A percentile compares a stretch with the other conserved stretches of the same genome.
Conservation (phyloP, 2,113 vertebrate species). For the Phainopepla nitens region DNA sequence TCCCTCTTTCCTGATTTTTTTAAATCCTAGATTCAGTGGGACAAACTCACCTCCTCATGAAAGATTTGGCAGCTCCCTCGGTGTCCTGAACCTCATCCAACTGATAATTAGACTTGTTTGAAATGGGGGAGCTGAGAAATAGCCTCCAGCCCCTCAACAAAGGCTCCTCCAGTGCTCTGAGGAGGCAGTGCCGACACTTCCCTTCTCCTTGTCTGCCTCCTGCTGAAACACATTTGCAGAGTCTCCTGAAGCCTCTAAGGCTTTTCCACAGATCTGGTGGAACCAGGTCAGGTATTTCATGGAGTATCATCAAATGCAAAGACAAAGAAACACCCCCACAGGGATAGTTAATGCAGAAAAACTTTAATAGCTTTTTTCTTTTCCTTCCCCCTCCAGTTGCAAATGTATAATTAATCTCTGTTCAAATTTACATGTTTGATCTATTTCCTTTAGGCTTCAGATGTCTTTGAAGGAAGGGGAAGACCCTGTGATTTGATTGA, state of each 20-base stretch:
- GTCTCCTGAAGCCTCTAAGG: slow-evolving; percentile 36
- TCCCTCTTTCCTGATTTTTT: neutral
- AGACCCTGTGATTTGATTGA: neutral
- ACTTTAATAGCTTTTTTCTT: neutral
- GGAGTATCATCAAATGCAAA: neutral
- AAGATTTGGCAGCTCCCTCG: slow-evolving; percentile 54
- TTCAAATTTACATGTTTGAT: slow-evolving; percentile 49
- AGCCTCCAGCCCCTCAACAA: slow-evolving; percentile 59
- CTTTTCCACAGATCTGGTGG: slow-evolving; percentile 29
- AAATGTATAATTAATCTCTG: slow-evolving; percentile 34
- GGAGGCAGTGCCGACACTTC: neutral
- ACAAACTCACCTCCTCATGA: slow-evolving; percentile 18
- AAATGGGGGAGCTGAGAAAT: slow-evolving; percentile 18
- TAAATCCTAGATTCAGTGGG: neutral
- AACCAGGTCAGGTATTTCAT: slow-evolving; percentile 12
- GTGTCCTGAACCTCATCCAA: slow-evolving; percentile 58
- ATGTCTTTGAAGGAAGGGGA: neutral
- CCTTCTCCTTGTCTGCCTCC: slow-evolving; percentile 35
- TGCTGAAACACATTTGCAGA: slow-evolving; percentile 9
- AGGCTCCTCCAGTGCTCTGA: neutral
- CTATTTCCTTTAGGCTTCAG: slow-evolving; percentile 11
- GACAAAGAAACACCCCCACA: slow-evolving; percentile 11
- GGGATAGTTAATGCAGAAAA: slow-evolving; percentile 1
- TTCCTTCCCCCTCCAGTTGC: neutral
- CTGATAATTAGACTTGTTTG: slow-evolving; percentile 63